phyloP scores from a whole-genome alignment of 1,140 invertebrate genomes.

The Tetraneura akinire region DNA sequence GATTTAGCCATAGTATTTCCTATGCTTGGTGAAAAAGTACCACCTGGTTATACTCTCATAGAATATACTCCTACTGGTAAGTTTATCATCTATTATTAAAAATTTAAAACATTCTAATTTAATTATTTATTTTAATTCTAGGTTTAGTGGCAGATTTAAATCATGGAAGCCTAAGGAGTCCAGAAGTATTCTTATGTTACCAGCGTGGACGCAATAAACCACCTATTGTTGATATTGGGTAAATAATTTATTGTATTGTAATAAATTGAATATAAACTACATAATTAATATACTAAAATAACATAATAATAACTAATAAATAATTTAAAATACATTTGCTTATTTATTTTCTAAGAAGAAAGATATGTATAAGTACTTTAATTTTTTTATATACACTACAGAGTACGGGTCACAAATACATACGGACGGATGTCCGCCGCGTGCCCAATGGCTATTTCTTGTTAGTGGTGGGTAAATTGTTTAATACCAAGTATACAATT shows the following conservation, averaged over 20 bases:
- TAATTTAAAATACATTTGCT: no score
- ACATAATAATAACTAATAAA: no score
- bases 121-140: slow-evolving; percentile 42
- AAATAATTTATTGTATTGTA: no score
- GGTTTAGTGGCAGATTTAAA: slow-evolving; percentile 90
- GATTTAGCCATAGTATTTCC: slow-evolving; percentile 92
- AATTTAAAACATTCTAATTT: neutral
- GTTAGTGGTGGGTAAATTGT: no score
- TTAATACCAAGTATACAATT: no score
- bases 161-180: slow-evolving; percentile 91
- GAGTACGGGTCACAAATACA: no score
- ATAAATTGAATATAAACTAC: neutral
- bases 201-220: slow-evolving; percentile 90
- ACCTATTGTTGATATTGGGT: slow-evolving; percentile 97
- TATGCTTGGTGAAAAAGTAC: slow-evolving; percentile 79
- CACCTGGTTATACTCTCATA: slow-evolving; percentile 79
- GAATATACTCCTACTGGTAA: slow-evolving; percentile 78
- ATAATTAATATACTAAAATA: no score
- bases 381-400: no score
- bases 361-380: no score
- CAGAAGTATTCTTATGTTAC: slow-evolving; percentile 92
- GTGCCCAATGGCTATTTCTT: no score
- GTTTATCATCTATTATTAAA: slow-evolving; percentile 25
- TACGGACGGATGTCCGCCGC: no score
- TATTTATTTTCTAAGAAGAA: no score